Evolutionary conservation across 2,888 invertebrate genomes (phyloP), one percentile per base, ranked within the genome.

Genomic region (Drosophila nr. perissopoda): DNA sequence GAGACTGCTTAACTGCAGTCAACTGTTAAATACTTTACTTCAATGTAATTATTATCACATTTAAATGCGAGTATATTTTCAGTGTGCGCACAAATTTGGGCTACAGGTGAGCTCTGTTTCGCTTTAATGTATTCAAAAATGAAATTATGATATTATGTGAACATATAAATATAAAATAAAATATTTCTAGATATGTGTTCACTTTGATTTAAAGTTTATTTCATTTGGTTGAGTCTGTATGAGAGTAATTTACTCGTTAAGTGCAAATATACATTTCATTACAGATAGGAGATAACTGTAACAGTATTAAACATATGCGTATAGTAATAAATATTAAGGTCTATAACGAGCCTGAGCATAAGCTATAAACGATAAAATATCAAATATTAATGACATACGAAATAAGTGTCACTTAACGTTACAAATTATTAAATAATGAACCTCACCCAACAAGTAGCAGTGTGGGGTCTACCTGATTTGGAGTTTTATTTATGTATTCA

Each of bases 1-100:
- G 40, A 40, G 48, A 31, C 38, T 31, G 52, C 54, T 51, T 40
- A 61, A 57, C 59, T 59, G 75, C 75, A 74, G 63, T 69, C 73
- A 69, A 73, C 56, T 73, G 65, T 74, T 68, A 62, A 62, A 68
- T 59, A 65, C 58, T 59, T 65, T 59, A 62, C 48, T 53, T 56
- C 42, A 67, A 71, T 61, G 51, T 27, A 54, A 58, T 33, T 51
- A 42, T 29, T 36, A 29, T n/a, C 38, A 29, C 16, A 69, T 42
- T 36, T 38, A 51, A 61, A 21, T 51, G 1, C 40, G n/a, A 29
- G 13, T 8, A 13, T n/a, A 11, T 2, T 56, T 31, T 16, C 16
- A 5, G 18, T 36, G 6, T 4, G 21, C 42, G 16, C 31, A 6
- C 31, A 42, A 31, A 40, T 10, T 13, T 31, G 5, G 13, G 31